Conservation (phyloP, 2,797 vertebrate genomes). For the Varecia variegata region DNA sequence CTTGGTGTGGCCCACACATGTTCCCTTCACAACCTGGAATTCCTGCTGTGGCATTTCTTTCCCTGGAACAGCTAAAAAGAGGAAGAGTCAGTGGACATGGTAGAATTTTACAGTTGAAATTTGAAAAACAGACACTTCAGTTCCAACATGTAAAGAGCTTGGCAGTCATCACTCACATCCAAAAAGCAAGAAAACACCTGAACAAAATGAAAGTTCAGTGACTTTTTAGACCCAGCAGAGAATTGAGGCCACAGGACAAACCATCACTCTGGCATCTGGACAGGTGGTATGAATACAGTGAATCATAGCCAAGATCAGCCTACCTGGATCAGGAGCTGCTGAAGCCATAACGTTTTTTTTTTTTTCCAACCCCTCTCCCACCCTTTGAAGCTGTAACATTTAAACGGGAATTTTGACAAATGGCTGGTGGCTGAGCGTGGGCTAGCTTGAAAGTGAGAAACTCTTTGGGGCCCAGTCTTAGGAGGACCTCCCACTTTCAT, state of each 20-base stretch:
- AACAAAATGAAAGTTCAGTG: not conserved
- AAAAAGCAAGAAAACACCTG: not conserved
- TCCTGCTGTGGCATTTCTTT: not conserved
- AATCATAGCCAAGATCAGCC: not conserved
- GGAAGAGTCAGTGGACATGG: not conserved
- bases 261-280: not conserved
- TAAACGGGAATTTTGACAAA: not conserved
- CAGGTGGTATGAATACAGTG: fast-evolving
- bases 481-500: not conserved
- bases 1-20: not conserved
- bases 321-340: not conserved
- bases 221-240: not conserved
- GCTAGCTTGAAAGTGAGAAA: not conserved
- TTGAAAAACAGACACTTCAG: not conserved
- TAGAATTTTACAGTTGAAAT: not conserved
- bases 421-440: not conserved
- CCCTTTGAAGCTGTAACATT: not conserved
- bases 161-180: not conserved
- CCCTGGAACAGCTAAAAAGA: not conserved
- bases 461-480: not conserved
- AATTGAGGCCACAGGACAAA: not conserved
- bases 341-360: not conserved
- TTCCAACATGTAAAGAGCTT: not conserved
- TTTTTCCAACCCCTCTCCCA: no score
- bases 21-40: not conserved